Base-by-base conservation (phyloP, 2,797 vertebrate species). In the Lagodon rhomboides region DNA sequence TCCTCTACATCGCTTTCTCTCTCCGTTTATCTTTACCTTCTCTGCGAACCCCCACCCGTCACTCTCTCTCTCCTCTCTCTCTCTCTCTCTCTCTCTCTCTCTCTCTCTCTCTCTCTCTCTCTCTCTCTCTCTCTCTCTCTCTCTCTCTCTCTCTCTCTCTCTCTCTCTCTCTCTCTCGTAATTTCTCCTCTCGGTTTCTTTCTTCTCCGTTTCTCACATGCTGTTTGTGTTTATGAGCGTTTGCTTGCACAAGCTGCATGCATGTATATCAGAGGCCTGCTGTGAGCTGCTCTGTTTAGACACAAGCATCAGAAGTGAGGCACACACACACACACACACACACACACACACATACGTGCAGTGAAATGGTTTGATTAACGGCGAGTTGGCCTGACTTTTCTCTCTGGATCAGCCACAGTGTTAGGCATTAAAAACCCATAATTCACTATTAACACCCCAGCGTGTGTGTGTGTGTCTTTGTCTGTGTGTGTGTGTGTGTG, bases 21-120 rank as follows among this genome's bases (percentile, higher is more conserved):
- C 85, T 90, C 83, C 85, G 76, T 92, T 89, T 90, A 87, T 88
- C 81, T 89, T 83, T 79, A 87, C 84, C 87, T 87, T 86, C 83
- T 85, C 80, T 61, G 73, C 56, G 15, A 27, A 59, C 43, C 15
- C 68, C 30, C 41, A 17, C 71, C 74, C 78, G 0, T n/a, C 51
- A 66, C 61, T 76, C 68, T 79, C 63, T 59, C 22, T 60, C 47
- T 63, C 70, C 3, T 76, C 68, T 79, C 63, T 59, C 22, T 60
- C 47, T 63, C 70, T 3, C 70, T n/a, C 51, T 61, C 59, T 78
- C 68, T 80, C 63, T 58, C 22, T 65, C 47, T 63, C 70, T 71
- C 54, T 53, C 67, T 68, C 63, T 22, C 23, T 65, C 34, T 51
- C 72, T 75, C 47, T 75, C 58, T 65, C 47, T 63, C 70, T n/a